Percentiles rank a stretch among this genome's conserved stretches.
phyloP scores from a whole-genome alignment of 2,888 invertebrate genomes.

The Dexiosoma caninum region DNA sequence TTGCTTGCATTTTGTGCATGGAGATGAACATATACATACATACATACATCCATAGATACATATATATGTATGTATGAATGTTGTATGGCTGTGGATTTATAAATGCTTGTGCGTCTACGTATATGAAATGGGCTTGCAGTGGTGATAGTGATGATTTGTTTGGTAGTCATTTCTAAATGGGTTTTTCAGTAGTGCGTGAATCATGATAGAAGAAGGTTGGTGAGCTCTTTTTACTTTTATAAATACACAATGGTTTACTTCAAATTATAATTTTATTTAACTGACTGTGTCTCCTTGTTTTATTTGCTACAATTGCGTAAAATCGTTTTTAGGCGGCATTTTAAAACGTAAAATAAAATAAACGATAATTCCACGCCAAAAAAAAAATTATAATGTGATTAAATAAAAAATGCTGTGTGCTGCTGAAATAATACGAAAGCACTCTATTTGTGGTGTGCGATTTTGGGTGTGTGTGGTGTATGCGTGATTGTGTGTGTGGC shows the following conservation, averaged over 20 bases:
- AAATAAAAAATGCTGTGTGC: slow-evolving; percentile 38
- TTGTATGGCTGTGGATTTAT: slow-evolving; percentile 45
- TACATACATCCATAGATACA: too few species aligned
- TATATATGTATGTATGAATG: neutral
- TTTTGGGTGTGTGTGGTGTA: slow-evolving; percentile 22
- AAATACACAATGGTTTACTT: slow-evolving; percentile 12
- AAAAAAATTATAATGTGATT: slow-evolving; percentile 50
- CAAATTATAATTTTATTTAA: slow-evolving; percentile 46
- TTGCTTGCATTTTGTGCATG: slow-evolving; percentile 67
- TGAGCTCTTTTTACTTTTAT: slow-evolving; percentile 64
- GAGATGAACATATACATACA: neutral
- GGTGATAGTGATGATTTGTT: slow-evolving; percentile 44
- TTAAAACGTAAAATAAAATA: slow-evolving; percentile 32
- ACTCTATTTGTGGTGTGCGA: slow-evolving; percentile 10
- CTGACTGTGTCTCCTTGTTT: slow-evolving; percentile 34
- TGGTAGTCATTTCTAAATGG: slow-evolving; percentile 38
- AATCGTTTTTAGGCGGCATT: slow-evolving; percentile 60
- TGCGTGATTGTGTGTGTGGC: neutral
- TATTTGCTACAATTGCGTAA: slow-evolving; percentile 64
- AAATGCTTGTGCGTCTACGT: slow-evolving; percentile 40
- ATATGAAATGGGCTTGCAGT: slow-evolving; percentile 4
- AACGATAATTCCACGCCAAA: neutral
- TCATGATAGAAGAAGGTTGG: slow-evolving; percentile 74
- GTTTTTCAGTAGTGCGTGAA: slow-evolving; percentile 61
- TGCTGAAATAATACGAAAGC: neutral